A percentile compares a stretch with the other conserved stretches of the same genome.
Conservation (phyloP, 2,888 invertebrate genomes). For the Cheilosia scutellata region DNA sequence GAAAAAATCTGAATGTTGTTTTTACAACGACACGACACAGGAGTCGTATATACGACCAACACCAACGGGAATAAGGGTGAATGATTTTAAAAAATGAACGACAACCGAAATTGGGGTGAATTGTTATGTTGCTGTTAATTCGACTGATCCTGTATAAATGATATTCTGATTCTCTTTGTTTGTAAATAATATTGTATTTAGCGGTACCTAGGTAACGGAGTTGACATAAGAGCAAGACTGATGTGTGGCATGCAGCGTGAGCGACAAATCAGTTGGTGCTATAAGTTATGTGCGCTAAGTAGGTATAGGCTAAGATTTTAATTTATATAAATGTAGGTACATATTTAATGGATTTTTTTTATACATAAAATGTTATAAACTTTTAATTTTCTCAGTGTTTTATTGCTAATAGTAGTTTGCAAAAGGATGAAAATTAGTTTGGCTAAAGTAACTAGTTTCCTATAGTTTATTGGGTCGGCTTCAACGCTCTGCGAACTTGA, state of each 20-base stretch:
- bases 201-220: constrained; percentile 1
- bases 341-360: constrained; percentile 25
- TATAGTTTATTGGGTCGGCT: too few species aligned
- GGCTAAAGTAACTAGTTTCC: too few species aligned
- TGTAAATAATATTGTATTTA: constrained; percentile 66
- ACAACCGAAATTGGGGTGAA: background rate
- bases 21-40: too few species aligned
- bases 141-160: constrained; percentile 69
- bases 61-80: too few species aligned
- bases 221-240: constrained; percentile 11
- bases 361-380: constrained; percentile 17
- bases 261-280: constrained; percentile 22
- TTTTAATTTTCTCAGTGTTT: background rate
- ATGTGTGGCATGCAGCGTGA: constrained; percentile 18
- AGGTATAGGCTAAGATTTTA: constrained; percentile 27
- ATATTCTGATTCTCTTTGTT: constrained; percentile 16
- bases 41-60: too few species aligned
- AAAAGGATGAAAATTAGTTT: too few species aligned
- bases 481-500: too few species aligned
- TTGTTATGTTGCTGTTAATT: constrained; percentile 1
- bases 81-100: background rate
- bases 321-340: constrained; percentile 17
- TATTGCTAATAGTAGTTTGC: background rate
- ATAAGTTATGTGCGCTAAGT: background rate
- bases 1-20: too few species aligned